Percentiles rank a stretch among this genome's conserved stretches.
Conservation (phyloP, 1,140 invertebrate genomes). For the Archegozetes longisetosus region DNA sequence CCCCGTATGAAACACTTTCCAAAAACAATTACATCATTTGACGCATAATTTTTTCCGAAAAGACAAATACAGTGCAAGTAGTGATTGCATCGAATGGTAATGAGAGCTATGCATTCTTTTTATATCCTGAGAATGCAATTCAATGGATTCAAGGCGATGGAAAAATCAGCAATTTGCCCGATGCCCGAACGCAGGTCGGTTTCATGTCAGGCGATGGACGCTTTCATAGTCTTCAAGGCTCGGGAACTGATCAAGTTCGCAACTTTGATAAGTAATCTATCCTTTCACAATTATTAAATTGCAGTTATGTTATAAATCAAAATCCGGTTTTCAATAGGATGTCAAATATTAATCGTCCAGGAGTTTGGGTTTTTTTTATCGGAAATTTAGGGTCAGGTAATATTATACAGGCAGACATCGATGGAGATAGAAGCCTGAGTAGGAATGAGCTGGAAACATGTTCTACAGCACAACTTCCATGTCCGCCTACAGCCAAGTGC, state of each 20-base stretch:
- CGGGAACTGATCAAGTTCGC: conserved; percentile 66
- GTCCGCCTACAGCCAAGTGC: conserved; percentile 43
- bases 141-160: conserved; percentile 68
- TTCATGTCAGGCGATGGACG: conserved; percentile 63
- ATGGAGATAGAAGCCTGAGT: neutral
- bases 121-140: conserved; percentile 71
- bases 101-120: conserved; percentile 61
- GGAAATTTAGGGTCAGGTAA: conserved; percentile 42
- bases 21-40: neutral
- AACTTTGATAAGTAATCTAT: conserved; percentile 48
- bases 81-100: conserved; percentile 61
- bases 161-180: conserved; percentile 44
- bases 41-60: conserved; percentile 14
- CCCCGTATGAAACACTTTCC: conserved; percentile 29
- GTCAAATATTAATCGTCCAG: conserved; percentile 62
- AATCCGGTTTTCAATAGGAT: conserved; percentile 39
- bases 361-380: conserved; percentile 65
- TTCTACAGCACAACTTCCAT: conserved; percentile 18
- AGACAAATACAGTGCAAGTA: conserved; percentile 64
- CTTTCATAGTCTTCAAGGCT: conserved; percentile 52
- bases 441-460: conserved; percentile 15
- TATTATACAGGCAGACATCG: conserved; percentile 48
- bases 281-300: neutral
- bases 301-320: conserved; percentile 2
- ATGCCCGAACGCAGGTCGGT: conserved; percentile 80